Conservation (phyloP, 2,113 vertebrate species). For the Megaceryle torquata region DNA sequence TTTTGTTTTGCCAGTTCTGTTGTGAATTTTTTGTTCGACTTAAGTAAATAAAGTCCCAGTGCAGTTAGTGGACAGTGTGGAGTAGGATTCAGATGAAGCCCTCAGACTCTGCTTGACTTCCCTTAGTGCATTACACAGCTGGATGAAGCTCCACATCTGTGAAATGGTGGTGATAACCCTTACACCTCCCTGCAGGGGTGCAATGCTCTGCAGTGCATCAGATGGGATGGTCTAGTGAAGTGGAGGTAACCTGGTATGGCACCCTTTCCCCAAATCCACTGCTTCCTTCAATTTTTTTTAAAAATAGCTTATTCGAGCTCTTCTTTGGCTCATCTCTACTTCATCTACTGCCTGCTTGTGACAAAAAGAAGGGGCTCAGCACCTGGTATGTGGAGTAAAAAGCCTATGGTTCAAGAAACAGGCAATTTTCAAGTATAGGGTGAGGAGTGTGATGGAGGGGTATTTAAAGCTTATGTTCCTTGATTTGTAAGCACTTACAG, state of each 20-base stretch:
- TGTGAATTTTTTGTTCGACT: neutral
- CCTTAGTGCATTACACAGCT: rapidly evolving
- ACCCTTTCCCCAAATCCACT: neutral
- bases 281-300: neutral
- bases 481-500: neutral
- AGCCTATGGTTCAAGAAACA: neutral
- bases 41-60: neutral
- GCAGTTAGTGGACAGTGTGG: neutral
- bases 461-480: neutral
- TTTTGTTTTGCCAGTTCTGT: neutral
- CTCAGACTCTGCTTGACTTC: neutral
- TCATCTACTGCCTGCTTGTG: neutral
- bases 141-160: neutral
- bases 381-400: neutral
- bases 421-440: neutral
- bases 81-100: neutral
- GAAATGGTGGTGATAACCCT: neutral
- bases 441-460: neutral
- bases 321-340: neutral
- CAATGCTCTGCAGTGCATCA: neutral
- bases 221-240: neutral
- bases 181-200: neutral
- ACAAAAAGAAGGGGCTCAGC: neutral
- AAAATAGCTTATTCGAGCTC: neutral
- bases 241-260: neutral